Percentiles rank a stretch among this genome's conserved stretches.
Conservation (phyloP, 2,797 vertebrate genomes). For the Thaleichthys pacificus region DNA sequence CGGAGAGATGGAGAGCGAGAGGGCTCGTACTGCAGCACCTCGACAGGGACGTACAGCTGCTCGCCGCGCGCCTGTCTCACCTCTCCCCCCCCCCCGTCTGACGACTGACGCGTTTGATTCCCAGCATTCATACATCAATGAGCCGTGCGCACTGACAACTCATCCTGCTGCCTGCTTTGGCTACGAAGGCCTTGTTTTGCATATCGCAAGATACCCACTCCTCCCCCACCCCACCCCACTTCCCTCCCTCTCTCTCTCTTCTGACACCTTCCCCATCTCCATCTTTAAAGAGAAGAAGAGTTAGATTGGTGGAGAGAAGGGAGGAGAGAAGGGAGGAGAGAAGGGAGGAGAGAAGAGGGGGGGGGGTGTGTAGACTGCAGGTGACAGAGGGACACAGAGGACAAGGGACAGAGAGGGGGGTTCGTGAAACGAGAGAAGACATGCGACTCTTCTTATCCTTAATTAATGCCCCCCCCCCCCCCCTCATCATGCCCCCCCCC, state of each 20-base stretch:
- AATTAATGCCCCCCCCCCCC: too few species aligned
- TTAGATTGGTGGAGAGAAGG: constrained; percentile 16
- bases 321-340: constrained; percentile 11
- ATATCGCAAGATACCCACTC: constrained; percentile 88
- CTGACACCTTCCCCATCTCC: constrained; percentile 83
- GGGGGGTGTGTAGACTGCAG: not conserved
- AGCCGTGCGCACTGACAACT: constrained; percentile 98
- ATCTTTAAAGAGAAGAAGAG: constrained; percentile 84
- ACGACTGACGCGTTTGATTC: constrained; percentile 99
- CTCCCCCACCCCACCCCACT: constrained; percentile 76
- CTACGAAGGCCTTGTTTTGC: constrained; percentile 97
- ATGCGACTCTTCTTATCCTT: constrained; percentile 46
- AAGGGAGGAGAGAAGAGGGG: constrained; percentile 7
- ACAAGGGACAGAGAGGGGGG: too few species aligned
- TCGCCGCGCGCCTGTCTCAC: constrained; percentile 88
- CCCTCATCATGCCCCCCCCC: too few species aligned
- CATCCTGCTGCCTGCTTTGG: constrained; percentile 98
- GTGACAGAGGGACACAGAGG: too few species aligned
- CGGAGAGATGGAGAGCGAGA: constrained; percentile 17
- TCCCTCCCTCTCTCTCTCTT: constrained; percentile 74
- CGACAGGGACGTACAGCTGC: constrained; percentile 98
- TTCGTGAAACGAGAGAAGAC: constrained; percentile 26
- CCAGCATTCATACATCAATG: constrained; percentile 99
- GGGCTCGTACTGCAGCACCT: constrained; percentile 77
- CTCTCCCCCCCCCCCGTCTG: constrained; percentile 89